phyloP scores from a whole-genome alignment of 2,888 invertebrate genomes.

The Labia minor region DNA sequence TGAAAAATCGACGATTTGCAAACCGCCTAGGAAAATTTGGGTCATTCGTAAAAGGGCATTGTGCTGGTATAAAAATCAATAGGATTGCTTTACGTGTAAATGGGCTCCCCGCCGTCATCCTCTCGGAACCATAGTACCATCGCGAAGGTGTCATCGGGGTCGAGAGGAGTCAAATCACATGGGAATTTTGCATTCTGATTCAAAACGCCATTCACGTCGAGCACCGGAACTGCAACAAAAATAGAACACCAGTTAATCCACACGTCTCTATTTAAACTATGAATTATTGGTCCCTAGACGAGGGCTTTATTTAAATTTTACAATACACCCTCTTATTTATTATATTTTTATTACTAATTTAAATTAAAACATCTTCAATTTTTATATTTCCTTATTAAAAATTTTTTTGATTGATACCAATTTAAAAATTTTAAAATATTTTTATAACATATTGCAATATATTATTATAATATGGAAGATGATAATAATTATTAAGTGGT shows the following conservation, averaged over 20 bases:
- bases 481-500: too few species aligned
- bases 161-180: slow-evolving; percentile 71
- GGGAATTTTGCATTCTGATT: slow-evolving; percentile 73
- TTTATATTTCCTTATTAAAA: too few species aligned
- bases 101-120: slow-evolving; percentile 60
- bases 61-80: not conserved
- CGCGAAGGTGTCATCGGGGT: slow-evolving; percentile 67
- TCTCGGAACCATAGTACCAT: slow-evolving; percentile 88
- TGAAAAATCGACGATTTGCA: too few species aligned
- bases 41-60: not conserved
- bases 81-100: slow-evolving; percentile 57
- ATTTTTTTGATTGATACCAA: too few species aligned
- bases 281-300: too few species aligned
- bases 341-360: too few species aligned
- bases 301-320: not conserved
- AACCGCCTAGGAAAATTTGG: not conserved
- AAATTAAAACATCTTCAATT: too few species aligned
- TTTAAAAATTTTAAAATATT: too few species aligned
- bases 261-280: too few species aligned
- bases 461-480: too few species aligned
- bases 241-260: slow-evolving; percentile 21
- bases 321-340: not conserved
- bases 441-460: too few species aligned
- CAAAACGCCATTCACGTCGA: slow-evolving; percentile 68
- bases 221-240: slow-evolving; percentile 60